Base-by-base conservation (phyloP, 2,113 vertebrate species). In the Telmatochromis sp. region DNA sequence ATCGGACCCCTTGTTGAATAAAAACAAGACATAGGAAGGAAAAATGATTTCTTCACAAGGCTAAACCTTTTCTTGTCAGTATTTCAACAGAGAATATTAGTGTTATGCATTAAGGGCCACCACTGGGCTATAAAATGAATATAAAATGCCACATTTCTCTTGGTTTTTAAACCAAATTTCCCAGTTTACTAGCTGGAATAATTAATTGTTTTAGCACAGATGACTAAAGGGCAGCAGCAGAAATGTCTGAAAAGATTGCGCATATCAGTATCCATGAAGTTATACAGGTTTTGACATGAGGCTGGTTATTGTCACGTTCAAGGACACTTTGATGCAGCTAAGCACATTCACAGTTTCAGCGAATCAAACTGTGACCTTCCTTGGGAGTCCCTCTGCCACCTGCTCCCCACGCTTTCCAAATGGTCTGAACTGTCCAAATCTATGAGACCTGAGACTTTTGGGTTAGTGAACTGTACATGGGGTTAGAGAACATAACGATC, bases 281-380 rank as follows among this genome's bases (percentile, higher is more conserved):
- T 31, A 4, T 12, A 37, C 35, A 82, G 57, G n/a, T 81, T 78
- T 55, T 33, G 21, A 26, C 51, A 78, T 63, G 70, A 35, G 45
- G 80, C 47, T 65, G 28, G 15, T 57, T 57, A 79, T 68, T 3
- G 14, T 68, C 80, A 70, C 51, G 82, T 51, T 92, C 83, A 90
- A 94, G 90, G 90, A 83, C 89, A n/a, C 47, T 89, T 86, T 80
- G 84, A 65, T 63, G 19, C 4, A 6, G 55, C 78, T 31, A 73
- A 58, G 82, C 75, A 58, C 28, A 45, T 58, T 75, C 55, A 14
- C 51, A 45, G 37, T 68, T 89, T 84, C 31, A 68, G 8, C 8
- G 23, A 86, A 35, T 93, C 84, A 83, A 87, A 92, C 88, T 57
- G 87, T 86, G 91, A 89, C 84, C 75, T 81, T 89, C 37, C 81